These are phyloP conservation scores for Pontoporia blainvillei DNA, from an alignment of 2,113 vertebrate species.

Conservation along the genomic window DNA sequence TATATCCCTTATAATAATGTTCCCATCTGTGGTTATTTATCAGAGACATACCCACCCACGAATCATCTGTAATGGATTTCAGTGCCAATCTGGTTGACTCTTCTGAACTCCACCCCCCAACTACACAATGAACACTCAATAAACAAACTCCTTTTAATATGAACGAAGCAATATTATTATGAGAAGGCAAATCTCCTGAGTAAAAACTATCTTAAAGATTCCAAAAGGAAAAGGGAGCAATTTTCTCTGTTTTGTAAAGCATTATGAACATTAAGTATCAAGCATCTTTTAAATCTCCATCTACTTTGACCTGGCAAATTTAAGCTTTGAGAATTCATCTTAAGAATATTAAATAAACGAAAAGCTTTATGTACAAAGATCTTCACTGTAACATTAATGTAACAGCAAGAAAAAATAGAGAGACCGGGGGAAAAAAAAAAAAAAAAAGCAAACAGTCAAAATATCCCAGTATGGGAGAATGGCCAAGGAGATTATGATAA, in stretches of 20 bases:
- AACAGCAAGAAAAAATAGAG: not conserved
- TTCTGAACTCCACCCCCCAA: not conserved
- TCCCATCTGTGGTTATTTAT: not conserved
- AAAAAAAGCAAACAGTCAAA: not conserved
- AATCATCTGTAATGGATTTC: not conserved
- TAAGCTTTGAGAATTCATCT: slow-evolving; percentile 32
- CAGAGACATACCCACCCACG: not conserved
- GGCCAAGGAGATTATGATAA: not conserved
- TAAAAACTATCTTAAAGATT: not conserved
- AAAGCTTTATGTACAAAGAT: not conserved
- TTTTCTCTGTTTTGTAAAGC: not conserved
- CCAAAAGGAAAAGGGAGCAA: slow-evolving; percentile 1
- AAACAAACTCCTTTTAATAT: not conserved
- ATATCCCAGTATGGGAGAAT: not conserved
- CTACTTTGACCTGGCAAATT: not conserved
- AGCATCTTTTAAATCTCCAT: slow-evolving; percentile 8
- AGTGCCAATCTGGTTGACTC: not conserved
- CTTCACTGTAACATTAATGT: not conserved
- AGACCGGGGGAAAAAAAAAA: accelerated
- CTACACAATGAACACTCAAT: not conserved
- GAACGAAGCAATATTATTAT: not conserved
- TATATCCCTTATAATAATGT: not conserved
- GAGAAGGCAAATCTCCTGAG: not conserved
- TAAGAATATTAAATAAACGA: not conserved
- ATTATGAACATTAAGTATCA: not conserved